phyloP scores from a whole-genome alignment of 2,113 vertebrate species.

The Planiliza haematocheilus region DNA sequence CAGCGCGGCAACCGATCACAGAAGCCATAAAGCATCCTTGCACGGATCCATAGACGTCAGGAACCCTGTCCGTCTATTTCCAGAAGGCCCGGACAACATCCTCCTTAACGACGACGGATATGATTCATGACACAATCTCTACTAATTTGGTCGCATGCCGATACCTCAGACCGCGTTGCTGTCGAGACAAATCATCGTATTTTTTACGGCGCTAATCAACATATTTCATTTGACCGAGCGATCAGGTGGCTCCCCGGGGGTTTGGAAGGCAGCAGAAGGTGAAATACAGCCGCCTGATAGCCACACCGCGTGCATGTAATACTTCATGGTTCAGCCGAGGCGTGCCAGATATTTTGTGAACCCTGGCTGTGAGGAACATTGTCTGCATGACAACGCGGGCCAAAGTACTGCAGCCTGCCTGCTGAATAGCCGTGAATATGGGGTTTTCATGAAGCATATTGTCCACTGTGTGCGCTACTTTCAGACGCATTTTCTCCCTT shows the following conservation, averaged over 20 bases:
- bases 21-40: constrained; percentile 67
- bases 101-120: constrained; percentile 56
- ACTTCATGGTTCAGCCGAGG: constrained; percentile 13
- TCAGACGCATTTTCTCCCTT: constrained; percentile 3
- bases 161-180: constrained; percentile 47
- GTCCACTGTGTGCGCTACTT: neutral
- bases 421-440: neutral
- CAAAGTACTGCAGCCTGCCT: constrained; percentile 29
- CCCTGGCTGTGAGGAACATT: constrained; percentile 16
- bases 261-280: constrained; percentile 22
- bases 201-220: constrained; percentile 55
- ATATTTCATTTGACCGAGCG: constrained; percentile 56
- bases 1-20: constrained; percentile 61
- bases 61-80: constrained; percentile 56
- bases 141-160: constrained; percentile 57
- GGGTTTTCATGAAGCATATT: constrained; percentile 25
- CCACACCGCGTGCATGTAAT: constrained; percentile 9
- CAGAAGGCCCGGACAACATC: constrained; percentile 59
- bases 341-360: constrained; percentile 40
- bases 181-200: constrained; percentile 64
- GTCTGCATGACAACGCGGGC: constrained; percentile 43
- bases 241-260: constrained; percentile 47
- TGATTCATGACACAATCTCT: constrained; percentile 70
- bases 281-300: constrained; percentile 44
- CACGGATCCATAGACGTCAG: constrained; percentile 74